Base-by-base conservation (phyloP, 2,113 vertebrate species). In the Alouatta palliata region DNA sequence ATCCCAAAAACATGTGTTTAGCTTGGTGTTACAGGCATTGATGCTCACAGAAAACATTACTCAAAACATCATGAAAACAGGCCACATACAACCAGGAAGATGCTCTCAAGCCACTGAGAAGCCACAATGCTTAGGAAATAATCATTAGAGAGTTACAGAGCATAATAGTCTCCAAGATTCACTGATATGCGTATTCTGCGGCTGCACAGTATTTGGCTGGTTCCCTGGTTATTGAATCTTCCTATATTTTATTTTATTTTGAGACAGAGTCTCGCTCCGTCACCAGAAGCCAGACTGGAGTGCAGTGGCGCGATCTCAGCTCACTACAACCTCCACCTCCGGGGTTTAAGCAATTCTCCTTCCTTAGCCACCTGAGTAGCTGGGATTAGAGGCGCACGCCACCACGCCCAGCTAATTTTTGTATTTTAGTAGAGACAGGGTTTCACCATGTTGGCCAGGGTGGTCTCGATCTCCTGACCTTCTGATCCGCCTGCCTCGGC, bases 1-100 rank as follows among this genome's bases (percentile, higher is more conserved):
- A 98, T 97, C 49, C 71, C 98, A 98, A 97, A 98, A 98, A 96
- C 97, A 95, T 96, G 96, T 96, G 91, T 98, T 98, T 98, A 98
- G 94, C 94, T 98, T 97, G 98, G 94, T 98, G 97, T 97, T 95
- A 98, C 76, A 98, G 97, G 98, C 61, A 49, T 95, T 32, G 88
- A 98, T 97, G 97, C 97, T 97, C 93, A 97, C 94, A 98, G 96
- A 86, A 70, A 96, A 98, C 91, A 97, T 96, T 97, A 61, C 83
- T 96, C 58, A 75, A 94, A 97, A 95, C 83, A 87, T 0, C 0
- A 92, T 96, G 87, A 94, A 95, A 96, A 97, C 87, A 82, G 95
- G 90, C 95, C 91, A 20, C 94, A 43, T 21, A 82, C 68, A 97
- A 97, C 95, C 47, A 64, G 54, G 85, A 90, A 95, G 88, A 88